Percentiles rank a stretch among this genome's conserved stretches.
Evolutionary conservation across 2,797 vertebrate genomes (phyloP).

Genomic region (Ammospiza maritima): DNA sequence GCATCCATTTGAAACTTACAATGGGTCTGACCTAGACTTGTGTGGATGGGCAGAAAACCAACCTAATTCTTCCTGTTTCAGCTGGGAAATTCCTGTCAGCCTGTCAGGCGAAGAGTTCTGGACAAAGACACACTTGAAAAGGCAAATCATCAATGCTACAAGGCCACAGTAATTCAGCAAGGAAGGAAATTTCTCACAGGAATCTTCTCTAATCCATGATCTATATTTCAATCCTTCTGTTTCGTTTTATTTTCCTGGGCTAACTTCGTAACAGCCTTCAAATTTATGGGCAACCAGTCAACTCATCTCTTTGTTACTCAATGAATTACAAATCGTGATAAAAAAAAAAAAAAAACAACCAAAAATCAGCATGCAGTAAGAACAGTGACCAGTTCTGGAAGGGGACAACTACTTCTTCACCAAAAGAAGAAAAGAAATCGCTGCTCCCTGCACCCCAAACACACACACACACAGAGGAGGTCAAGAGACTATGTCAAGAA

Average conservation of each 20-base stretch:
- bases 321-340: conserved; percentile 15
- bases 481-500: conserved; percentile 67
- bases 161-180: conserved; percentile 58
- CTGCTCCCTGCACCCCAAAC: conserved; percentile 59
- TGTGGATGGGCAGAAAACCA: conserved; percentile 36
- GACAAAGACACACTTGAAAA: conserved; percentile 56
- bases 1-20: conserved; percentile 46
- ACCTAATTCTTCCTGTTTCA: conserved; percentile 51
- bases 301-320: conserved; percentile 52
- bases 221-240: background rate
- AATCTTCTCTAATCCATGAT: conserved; percentile 18
- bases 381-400: conserved; percentile 48
- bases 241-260: background rate
- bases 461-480: conserved; percentile 50
- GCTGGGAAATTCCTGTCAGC: conserved; percentile 43
- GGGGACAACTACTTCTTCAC: conserved; percentile 5
- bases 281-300: conserved; percentile 19
- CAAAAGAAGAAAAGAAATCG: conserved; percentile 54
- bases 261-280: conserved; percentile 16
- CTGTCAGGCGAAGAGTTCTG: conserved; percentile 31
- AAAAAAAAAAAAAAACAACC: background rate
- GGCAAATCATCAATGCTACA: conserved; percentile 45
- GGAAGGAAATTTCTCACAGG: conserved; percentile 19
- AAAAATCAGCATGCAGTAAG: conserved; percentile 51
- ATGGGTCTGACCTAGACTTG: conserved; percentile 47